Percentiles rank a stretch among this genome's conserved stretches.
Evolutionary conservation across 2,797 vertebrate genomes (phyloP).

Genomic region (Manis javanica): DNA sequence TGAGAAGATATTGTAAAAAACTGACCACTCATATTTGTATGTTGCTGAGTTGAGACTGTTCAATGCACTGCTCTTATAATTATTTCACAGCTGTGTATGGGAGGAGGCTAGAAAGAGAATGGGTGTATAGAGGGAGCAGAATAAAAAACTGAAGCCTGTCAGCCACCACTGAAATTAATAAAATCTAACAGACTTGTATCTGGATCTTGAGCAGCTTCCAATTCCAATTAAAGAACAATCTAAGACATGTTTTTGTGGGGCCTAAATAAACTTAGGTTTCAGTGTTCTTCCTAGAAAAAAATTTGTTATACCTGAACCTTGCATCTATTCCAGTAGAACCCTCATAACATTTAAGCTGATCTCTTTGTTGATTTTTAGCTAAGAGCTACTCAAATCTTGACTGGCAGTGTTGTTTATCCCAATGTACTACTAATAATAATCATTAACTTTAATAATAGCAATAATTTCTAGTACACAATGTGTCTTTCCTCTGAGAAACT

Average conservation of each 20-base stretch:
- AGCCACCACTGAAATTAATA: not conserved
- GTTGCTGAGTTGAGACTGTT: not conserved
- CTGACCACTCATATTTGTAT: not conserved
- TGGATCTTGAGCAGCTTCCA: not conserved
- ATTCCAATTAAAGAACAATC: not conserved
- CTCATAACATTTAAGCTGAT: conserved; percentile 25
- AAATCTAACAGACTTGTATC: not conserved
- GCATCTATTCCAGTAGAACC: not conserved
- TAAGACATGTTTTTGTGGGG: not conserved
- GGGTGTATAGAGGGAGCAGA: fast-evolving
- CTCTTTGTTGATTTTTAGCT: conserved; percentile 18
- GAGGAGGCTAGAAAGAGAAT: not conserved
- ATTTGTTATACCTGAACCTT: not conserved
- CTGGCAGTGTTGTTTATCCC: not conserved
- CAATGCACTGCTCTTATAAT: not conserved
- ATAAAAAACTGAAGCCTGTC: not conserved
- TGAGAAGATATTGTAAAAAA: not conserved
- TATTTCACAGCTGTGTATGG: not conserved
- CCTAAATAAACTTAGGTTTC: not conserved
- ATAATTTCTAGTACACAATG: conserved; percentile 39
- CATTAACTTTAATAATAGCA: conserved; percentile 41
- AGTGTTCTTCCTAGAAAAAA: not conserved
- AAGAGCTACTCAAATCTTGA: conserved; percentile 31
- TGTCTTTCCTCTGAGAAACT: conserved; percentile 43
- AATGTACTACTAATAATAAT: conserved; percentile 32